A percentile compares a stretch with the other conserved stretches of the same genome.
These are phyloP conservation scores for Tragelaphus scriptus DNA, from an alignment of 2,113 vertebrate species.

Conservation along the genomic window DNA sequence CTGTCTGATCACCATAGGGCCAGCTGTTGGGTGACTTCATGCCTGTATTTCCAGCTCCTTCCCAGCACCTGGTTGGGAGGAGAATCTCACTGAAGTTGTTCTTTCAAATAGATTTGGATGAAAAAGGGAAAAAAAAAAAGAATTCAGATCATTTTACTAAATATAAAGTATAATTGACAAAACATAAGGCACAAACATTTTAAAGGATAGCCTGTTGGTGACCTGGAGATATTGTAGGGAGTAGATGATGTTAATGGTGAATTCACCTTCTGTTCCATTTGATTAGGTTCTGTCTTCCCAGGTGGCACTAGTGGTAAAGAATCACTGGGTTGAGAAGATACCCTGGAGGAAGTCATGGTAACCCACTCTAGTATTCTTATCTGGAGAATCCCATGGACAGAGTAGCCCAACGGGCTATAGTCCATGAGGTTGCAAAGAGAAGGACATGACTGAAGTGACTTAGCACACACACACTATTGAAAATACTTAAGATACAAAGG, in stretches of 20 bases:
- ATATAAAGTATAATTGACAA: neutral
- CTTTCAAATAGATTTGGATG: neutral
- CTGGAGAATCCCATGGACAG: neutral
- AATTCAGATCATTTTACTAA: neutral
- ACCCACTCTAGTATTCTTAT: neutral
- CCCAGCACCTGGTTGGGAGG: neutral
- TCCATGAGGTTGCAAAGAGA: neutral
- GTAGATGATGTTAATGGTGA: neutral
- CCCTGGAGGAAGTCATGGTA: neutral
- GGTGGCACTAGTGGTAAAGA: neutral
- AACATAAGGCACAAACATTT: neutral
- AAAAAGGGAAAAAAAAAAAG: neutral
- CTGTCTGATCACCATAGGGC: neutral
- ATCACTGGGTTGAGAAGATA: neutral
- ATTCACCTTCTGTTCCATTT: neutral
- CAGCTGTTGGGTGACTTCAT: neutral
- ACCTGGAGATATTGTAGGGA: neutral
- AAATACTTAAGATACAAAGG: neutral
- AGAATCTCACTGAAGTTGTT: neutral
- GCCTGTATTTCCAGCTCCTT: neutral
- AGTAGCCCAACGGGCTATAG: neutral
- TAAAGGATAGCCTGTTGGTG: neutral
- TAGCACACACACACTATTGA: neutral
- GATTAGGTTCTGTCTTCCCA: neutral
- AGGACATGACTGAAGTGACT: neutral